Base-by-base conservation (phyloP, 2,113 vertebrate genomes). In the Collichthys lucidus region DNA sequence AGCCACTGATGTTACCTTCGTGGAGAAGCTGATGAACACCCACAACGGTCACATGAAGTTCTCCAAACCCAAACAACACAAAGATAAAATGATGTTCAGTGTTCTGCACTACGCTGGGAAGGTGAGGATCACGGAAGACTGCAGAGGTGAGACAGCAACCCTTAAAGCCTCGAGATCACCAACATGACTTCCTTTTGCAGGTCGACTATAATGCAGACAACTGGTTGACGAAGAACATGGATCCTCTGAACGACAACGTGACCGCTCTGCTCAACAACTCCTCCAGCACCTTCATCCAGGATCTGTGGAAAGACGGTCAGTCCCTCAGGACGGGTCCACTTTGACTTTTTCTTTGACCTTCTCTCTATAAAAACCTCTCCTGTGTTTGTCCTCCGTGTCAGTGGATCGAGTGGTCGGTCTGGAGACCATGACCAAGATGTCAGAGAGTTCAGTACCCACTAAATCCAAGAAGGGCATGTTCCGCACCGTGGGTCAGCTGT, bases 391-490 rank as follows among this genome's bases (percentile, higher is more conserved):
- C 5, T 24, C 22, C 24, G 0, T 52, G 0, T 44, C 89, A 99
- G 98, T 88, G 91, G 98, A 99, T 84, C 97, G 97, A 11, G 98
- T 99, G 7, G 98, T 99, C 80, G 98, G 98, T 40, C 93, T 99
- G 91, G 97, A 99, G 67, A 98, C 98, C 80, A 96, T 99, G 86
- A 96, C 96, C 67, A 99, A 99, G 94, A 98, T 99, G 97, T 97
- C 96, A 0, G 97, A 98, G 92, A 98, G 97, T 77, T 96, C 96
- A 0, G 92, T 88, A 19, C 96, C 96, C 59, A 98, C 98, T 42
- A 99, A 98, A 86, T 97, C 98, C 68, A 99, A 99, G 92, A 99
- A 99, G 75, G 98, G 98, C 80, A 99, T 99, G 98, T 99, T 99
- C 91, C 97, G 98, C 60, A 99, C 98, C 0, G 98, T 99, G 84